Base-by-base conservation (phyloP, 2,797 vertebrate genomes). In the Macropus fuliginosus region DNA sequence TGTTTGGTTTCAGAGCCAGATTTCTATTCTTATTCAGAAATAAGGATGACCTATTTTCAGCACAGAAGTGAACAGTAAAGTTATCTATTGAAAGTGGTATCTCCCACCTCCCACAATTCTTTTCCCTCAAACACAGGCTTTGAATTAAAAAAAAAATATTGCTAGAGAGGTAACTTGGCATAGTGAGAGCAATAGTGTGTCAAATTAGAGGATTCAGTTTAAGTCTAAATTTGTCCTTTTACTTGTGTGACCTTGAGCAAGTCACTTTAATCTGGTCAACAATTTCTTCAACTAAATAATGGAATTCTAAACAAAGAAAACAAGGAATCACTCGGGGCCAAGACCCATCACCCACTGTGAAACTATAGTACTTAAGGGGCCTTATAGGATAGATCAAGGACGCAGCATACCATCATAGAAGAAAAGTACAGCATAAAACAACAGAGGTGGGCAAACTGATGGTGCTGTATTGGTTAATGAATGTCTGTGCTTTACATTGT, bases 371-470 rank as follows among this genome's bases (percentile, higher is more conserved):
- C 90, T 1, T 1, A 55, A 90, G 40, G 57, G 46, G 2, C 62
- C 55, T 91, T 91, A 5, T 94, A 40, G 90, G 27, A 94, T 62
- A 18, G n/a, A 92, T 54, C 34, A 95, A 87, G 54, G 95, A 91
- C 46, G 66, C n/a, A 18, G 21, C 21, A 74, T 6, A 40, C 5
- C 18, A 8, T 40, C n/a, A 0, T 21, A 18, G 66, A 40, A 74
- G 59, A 62, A 62, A 62, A 62, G 13, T 34, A 34, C 3, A 62
- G 10, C 21, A 40, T 2, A n/a, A 74, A 40, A n/a, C 16, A 74
- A 40, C 2, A 40, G 16, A 40, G 5, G 40, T 74, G 34, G 16
- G 34, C 34, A 74, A 18, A 6, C 16, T 40, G 62, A 66, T 18
- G 34, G 34, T 14, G 5, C 40, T 46, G 74, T 40, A 40, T 81